phyloP scores from a whole-genome alignment of 2,797 vertebrate genomes.

The Ataeniobius toweri region DNA sequence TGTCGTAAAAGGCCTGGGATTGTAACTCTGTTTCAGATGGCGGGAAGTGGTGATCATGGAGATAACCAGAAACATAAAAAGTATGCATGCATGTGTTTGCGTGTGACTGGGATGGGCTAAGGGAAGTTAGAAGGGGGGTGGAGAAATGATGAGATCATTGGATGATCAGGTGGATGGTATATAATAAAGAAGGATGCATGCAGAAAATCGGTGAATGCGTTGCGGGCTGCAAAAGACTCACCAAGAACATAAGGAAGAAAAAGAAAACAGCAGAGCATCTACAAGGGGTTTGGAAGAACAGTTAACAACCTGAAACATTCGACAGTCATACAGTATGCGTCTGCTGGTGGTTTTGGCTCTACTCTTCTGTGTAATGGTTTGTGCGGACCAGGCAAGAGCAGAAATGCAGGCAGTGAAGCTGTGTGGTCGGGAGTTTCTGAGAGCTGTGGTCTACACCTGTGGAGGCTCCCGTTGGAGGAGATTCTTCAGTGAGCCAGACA shows the following conservation, averaged over 20 bases:
- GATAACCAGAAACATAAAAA: conserved; percentile 64
- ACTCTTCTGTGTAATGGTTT: conserved; percentile 67
- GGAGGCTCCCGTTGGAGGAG: conserved; percentile 86
- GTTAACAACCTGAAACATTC: conserved; percentile 3
- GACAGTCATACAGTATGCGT: conserved; percentile 63
- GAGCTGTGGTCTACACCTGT: conserved; percentile 84
- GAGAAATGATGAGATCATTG: conserved; percentile 25
- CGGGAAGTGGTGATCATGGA: conserved; percentile 52
- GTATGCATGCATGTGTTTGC: conserved; percentile 19
- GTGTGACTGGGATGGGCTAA: conserved; percentile 52
- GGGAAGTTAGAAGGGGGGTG: conserved; percentile 23
- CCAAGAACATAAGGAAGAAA: conserved; percentile 2
- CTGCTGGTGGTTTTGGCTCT: conserved; percentile 61
- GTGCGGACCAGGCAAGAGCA: conserved; percentile 53
- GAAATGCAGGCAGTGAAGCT: conserved; percentile 78
- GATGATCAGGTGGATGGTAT: conserved; percentile 55
- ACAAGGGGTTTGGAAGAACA: conserved; percentile 4
- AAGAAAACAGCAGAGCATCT: conserved; percentile 5
- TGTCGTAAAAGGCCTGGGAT: conserved; percentile 67
- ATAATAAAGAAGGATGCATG: conserved; percentile 50
- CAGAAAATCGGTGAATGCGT: conserved; percentile 18
- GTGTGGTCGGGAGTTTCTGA: conserved; percentile 82
- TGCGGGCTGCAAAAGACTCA: conserved; percentile 19
- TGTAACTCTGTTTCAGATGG: conserved; percentile 42
- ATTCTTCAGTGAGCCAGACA: conserved; percentile 60